A percentile compares a stretch with the other conserved stretches of the same genome.
Conservation (phyloP, 2,888 invertebrate genomes). For the Rhagonycha fulva region DNA sequence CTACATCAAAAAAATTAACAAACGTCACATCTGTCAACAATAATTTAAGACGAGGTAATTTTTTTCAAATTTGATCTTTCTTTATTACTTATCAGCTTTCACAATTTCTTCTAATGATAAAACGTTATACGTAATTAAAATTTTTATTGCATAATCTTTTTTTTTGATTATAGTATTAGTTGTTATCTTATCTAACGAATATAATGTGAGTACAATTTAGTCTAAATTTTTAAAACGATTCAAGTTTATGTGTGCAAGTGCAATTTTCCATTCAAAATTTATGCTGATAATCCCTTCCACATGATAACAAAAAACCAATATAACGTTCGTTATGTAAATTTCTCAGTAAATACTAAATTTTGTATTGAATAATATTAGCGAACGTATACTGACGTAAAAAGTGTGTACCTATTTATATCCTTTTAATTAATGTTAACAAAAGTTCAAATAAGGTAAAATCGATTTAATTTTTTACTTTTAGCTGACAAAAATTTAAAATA, state of each 20-base stretch:
- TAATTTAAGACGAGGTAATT: neutral
- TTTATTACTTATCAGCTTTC: neutral
- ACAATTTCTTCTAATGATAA: neutral
- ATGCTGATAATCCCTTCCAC: neutral
- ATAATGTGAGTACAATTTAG: too few species aligned
- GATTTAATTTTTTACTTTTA: neutral
- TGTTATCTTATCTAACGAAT: neutral
- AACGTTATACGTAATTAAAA: neutral
- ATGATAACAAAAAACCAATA: too few species aligned
- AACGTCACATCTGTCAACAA: neutral
- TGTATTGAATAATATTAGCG: neutral
- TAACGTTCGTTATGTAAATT: neutral
- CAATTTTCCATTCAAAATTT: neutral
- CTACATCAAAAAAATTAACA: neutral
- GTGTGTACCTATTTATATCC: neutral
- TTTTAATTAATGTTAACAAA: neutral
- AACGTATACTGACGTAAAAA: neutral
- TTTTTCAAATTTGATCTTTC: neutral
- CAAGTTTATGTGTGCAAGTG: too few species aligned
- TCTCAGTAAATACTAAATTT: neutral
- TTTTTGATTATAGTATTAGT: neutral
- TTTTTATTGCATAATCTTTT: neutral
- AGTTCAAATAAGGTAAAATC: neutral
- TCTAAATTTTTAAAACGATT: neutral
- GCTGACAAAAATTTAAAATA: neutral